A percentile compares a stretch with the other conserved stretches of the same genome.
These are phyloP conservation scores for Stegostoma tigrinum DNA, from an alignment of 2,113 vertebrate genomes.

Conservation along the genomic window DNA sequence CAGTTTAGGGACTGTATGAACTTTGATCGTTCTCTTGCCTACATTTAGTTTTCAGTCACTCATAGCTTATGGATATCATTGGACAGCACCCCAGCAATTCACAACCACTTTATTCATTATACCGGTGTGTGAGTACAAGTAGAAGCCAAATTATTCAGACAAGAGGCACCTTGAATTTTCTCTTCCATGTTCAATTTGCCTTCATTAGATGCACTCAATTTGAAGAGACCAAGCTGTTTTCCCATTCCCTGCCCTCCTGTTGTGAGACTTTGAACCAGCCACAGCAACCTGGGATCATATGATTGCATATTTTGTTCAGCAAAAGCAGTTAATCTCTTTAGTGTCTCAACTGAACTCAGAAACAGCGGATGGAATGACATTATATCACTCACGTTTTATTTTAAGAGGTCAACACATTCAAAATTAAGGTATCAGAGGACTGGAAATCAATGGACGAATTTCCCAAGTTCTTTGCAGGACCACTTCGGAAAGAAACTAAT, in stretches of 20 bases:
- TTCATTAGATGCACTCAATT: neutral
- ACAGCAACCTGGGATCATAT: neutral
- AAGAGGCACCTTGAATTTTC: neutral
- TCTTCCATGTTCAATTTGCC: neutral
- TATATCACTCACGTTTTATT: neutral
- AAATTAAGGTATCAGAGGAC: neutral
- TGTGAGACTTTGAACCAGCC: neutral
- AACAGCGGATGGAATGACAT: neutral
- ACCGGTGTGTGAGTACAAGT: neutral
- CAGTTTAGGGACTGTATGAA: neutral
- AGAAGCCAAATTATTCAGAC: neutral
- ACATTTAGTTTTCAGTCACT: too few relatives aligned
- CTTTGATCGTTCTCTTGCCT: neutral
- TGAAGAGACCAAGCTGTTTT: neutral
- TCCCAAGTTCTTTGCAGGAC: neutral
- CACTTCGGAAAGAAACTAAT: neutral
- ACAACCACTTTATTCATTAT: neutral
- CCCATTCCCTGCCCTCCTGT: too few relatives aligned
- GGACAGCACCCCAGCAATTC: neutral
- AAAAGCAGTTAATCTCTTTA: neutral
- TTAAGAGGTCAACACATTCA: neutral
- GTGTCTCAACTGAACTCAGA: neutral
- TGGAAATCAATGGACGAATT: neutral
- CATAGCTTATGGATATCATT: too few relatives aligned
- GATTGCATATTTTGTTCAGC: neutral